Percentiles rank a stretch among this genome's conserved stretches.
Conservation (phyloP, 1,140 invertebrate genomes). For the Teleopsis dalmanni region DNA sequence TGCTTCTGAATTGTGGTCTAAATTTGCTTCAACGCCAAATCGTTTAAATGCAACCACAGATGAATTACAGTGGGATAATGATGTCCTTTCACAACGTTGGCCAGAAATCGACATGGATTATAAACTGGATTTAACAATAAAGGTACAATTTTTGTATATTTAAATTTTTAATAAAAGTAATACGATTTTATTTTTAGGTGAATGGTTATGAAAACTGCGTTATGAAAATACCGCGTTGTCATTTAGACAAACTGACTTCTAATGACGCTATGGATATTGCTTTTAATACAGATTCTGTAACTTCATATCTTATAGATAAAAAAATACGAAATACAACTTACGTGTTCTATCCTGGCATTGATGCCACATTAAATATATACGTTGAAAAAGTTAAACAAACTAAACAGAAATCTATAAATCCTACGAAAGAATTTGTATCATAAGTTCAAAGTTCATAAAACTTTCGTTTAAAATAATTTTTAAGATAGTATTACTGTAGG, state of each 20-base stretch:
- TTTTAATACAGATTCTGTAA: constrained; percentile 44
- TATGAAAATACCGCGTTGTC: constrained; percentile 48
- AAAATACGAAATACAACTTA: constrained; percentile 38
- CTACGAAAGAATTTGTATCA: constrained; percentile 8
- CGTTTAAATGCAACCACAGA: constrained; percentile 46
- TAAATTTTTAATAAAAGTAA: constrained; percentile 8
- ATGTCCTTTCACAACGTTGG: constrained; percentile 69
- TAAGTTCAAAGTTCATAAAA: no score
- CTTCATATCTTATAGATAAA: constrained; percentile 35
- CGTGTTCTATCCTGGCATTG: constrained; percentile 38
- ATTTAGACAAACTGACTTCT: constrained; percentile 48
- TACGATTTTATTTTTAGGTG: constrained; percentile 44
- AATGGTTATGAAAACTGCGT: constrained; percentile 49
- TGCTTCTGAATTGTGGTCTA: constrained; percentile 81
- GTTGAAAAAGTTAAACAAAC: constrained; percentile 26
- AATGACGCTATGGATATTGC: constrained; percentile 51
- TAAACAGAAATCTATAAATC: not conserved
- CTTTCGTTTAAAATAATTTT: no score
- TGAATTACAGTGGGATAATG: constrained; percentile 56
- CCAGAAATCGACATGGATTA: constrained; percentile 70
- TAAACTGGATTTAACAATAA: constrained; percentile 56
- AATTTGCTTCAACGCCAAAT: constrained; percentile 56
- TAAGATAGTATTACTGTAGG: no score
- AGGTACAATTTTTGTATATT: constrained; percentile 43
- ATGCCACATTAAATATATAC: constrained; percentile 39